Conservation (phyloP, 2,797 vertebrate species). For the Corythornis leucogaster region DNA sequence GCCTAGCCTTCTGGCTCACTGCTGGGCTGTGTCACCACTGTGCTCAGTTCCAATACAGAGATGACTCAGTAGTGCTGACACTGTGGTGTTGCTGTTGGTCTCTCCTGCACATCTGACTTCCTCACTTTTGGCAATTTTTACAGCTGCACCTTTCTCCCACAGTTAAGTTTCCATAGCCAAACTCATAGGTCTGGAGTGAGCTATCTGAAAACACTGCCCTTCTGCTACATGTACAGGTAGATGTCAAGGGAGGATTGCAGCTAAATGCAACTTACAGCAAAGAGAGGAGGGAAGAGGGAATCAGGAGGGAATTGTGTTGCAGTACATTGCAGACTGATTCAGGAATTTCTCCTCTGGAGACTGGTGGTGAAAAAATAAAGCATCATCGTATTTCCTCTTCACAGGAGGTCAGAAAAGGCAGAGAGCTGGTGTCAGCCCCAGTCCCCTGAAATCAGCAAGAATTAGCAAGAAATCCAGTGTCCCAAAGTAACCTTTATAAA, state of each 20-base stretch:
- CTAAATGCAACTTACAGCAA: constrained; percentile 9
- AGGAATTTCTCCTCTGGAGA: constrained; percentile 1
- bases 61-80: not conserved
- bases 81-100: not conserved
- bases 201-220: not conserved
- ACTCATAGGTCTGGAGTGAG: not conserved
- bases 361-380: not conserved
- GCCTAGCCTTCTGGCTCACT: not conserved
- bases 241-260: constrained; percentile 1
- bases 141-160: not conserved
- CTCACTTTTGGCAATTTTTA: not conserved
- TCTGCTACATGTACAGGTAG: not conserved
- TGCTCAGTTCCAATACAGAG: not conserved
- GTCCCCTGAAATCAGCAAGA: not conserved
- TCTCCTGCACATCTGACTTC: not conserved
- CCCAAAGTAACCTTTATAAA: not conserved
- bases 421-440: not conserved
- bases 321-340: not conserved
- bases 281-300: not conserved
- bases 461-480: not conserved
- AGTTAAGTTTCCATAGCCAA: not conserved
- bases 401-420: constrained; percentile 2
- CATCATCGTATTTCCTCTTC: constrained; percentile 33
- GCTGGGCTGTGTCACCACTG: not conserved
- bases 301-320: not conserved